Percentiles rank a stretch among this genome's conserved stretches.
phyloP scores from a whole-genome alignment of 2,113 vertebrate species.

The Pleuronectes platessa region DNA sequence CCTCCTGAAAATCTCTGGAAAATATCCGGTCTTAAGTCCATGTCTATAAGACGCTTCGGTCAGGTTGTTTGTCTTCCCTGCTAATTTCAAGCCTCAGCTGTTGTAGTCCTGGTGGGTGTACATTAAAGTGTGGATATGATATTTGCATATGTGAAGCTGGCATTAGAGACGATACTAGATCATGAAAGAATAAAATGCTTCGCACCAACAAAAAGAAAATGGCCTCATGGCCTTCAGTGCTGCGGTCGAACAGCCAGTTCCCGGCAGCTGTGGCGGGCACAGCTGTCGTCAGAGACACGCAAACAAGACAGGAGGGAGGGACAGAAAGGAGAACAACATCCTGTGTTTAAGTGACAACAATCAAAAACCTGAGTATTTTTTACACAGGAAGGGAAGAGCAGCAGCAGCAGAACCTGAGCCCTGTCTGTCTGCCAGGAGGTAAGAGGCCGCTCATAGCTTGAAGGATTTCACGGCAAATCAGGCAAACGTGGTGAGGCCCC shows the following conservation, averaged over 20 bases:
- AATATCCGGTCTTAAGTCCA: no score
- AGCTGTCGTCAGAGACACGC: constrained; percentile 12
- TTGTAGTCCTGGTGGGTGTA: no score
- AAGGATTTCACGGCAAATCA: constrained; percentile 17
- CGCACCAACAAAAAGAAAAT: not conserved
- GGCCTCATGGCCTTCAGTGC: not conserved
- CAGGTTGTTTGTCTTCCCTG: no score
- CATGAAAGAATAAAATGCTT: no score
- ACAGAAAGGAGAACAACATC: constrained; percentile 19
- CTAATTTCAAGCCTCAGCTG: no score
- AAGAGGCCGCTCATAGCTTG: constrained; percentile 42
- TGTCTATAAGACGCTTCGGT: no score
- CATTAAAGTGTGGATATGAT: no score
- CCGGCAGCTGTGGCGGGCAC: constrained; percentile 15
- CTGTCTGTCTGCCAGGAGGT: constrained; percentile 37
- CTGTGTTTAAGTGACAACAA: constrained; percentile 45
- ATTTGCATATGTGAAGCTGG: no score
- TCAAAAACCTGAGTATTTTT: constrained; percentile 55
- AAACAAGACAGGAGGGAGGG: constrained; percentile 5
- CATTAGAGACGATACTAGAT: no score
- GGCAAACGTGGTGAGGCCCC: not conserved
- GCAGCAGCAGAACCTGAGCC: constrained; percentile 50
- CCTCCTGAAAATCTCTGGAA: no score
- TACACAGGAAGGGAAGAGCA: constrained; percentile 46
- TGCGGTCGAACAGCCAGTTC: not conserved